Conservation (phyloP, 2,888 invertebrate genomes). For the Andricus curvator region DNA sequence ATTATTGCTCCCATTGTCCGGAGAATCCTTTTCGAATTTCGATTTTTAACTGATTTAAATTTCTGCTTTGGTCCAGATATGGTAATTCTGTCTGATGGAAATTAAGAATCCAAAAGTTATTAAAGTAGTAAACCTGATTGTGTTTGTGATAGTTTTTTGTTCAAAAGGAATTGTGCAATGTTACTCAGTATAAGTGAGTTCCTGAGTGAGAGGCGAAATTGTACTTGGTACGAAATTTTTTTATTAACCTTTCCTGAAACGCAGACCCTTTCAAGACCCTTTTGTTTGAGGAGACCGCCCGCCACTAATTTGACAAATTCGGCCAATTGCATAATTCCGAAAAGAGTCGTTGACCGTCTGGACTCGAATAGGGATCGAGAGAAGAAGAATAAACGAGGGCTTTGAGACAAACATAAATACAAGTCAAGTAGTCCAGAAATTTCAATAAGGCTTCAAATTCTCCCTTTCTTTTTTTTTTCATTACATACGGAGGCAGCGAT, state of each 20-base stretch:
- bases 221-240: constrained; percentile 36
- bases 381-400: constrained; percentile 29
- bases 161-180: neutral
- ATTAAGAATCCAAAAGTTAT: neutral
- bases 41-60: neutral
- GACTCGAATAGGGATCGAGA: constrained; percentile 40
- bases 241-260: constrained; percentile 25
- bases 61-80: neutral
- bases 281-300: constrained; percentile 52
- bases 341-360: constrained; percentile 73
- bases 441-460: constrained; percentile 8
- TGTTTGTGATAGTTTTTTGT: neutral
- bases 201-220: constrained; percentile 36
- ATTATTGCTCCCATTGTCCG: constrained; percentile 32
- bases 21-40: constrained; percentile 19
- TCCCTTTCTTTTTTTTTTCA: too few species aligned
- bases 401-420: constrained; percentile 38
- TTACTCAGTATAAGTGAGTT: neutral
- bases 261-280: constrained; percentile 14
- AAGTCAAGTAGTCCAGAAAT: constrained; percentile 13
- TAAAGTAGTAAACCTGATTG: neutral
- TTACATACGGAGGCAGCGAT: too few species aligned
- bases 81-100: neutral
- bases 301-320: constrained; percentile 75
- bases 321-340: constrained; percentile 76